Base-by-base conservation (phyloP, 2,888 invertebrate species). In the Anodontia alba region DNA sequence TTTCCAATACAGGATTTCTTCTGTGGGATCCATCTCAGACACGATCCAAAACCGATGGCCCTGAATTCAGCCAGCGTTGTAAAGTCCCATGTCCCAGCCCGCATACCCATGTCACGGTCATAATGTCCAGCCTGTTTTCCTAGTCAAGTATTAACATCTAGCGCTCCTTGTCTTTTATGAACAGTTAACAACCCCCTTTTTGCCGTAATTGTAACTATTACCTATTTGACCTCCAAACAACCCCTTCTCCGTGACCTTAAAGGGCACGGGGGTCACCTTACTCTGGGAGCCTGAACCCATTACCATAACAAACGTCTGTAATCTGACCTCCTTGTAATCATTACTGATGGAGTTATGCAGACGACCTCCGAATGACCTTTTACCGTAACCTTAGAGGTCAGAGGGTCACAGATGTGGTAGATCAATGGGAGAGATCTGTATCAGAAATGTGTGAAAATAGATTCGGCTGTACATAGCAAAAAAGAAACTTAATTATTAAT, bases 371-470 rank as follows among this genome's bases (percentile, higher is more conserved):
- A 2, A 29, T 54, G 54, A 54, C 54, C 54, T 7, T 15, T 10
- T 29, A 15, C n/a, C n/a, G 49, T 54, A n/a, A 54, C 54, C 54
- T 54, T 54, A 54, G n/a, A 54, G 54, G 54, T 54, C 26, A 54
- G 26, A 29, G 26, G 54, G 54, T 54, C 54, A 54, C 12, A 15
- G 54, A n/a, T 23, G 54, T 54, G 54, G 46, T 15, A 3, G 20
- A 20, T 15, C 20, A 8, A 46, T 15, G 3, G 46, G n/a, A 17
- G 17, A 15, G 46, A 46, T 46, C 3, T 8, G 46, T 46, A 46
- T 46, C 46, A 46, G 46, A 46, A 46, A 46, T 46, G 46, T 46
- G 46, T 12, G 46, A 46, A 46, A 46, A 7, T 46, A 20, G 20
- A 46, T 46, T 20, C 17, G 46, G 5, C 8, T 15, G 46, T 2